Base-by-base conservation (phyloP, 2,888 invertebrate species). In the Meloe dianella region DNA sequence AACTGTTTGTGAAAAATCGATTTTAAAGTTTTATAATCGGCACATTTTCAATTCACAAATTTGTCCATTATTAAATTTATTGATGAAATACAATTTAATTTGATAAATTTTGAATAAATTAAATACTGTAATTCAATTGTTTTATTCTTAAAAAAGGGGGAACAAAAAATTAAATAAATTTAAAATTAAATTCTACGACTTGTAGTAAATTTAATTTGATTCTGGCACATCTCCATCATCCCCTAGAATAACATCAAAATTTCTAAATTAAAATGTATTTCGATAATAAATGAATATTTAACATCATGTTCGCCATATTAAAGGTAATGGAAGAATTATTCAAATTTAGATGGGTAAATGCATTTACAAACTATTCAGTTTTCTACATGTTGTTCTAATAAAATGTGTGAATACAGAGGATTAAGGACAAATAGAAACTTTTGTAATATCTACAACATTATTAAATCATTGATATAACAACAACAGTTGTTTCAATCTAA, bases 221-320 rank as follows among this genome's bases (percentile, higher is more conserved):
- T 51, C 47, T 51, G 22, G 4, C 47, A 51, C 47, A 22, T 41
- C 41, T n/a, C 17, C 41, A 41, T 41, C 41, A 41, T n/a, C 41
- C 41, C 41, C n/a, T 41, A 5, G 0, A 17, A 41, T n/a, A 17
- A 41, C n/a, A 41, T 41, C 41, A 7, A 41, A 38, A 12, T 51
- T 51, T 3, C 22, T 51, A 9, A 10, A 51, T 51, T 51, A 10
- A 22, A 51, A 51, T 51, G 12, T 22, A n/a, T n/a, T n/a, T n/a
- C n/a, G n/a, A n/a, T n/a, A 51, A 3, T 22, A 10, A 22, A 51
- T 51, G 47, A 51, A 51, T 51, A 51, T 51, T 51, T 51, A 51
- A 22, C 47, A 51, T 51, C 47, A 22, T 10, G 12, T 51, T 51
- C 22, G n/a, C 41, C 8, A 17, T 38, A 20, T 2, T 35, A 3